phyloP scores from a whole-genome alignment of 2,888 invertebrate species.

The Dendrolimus houi region DNA sequence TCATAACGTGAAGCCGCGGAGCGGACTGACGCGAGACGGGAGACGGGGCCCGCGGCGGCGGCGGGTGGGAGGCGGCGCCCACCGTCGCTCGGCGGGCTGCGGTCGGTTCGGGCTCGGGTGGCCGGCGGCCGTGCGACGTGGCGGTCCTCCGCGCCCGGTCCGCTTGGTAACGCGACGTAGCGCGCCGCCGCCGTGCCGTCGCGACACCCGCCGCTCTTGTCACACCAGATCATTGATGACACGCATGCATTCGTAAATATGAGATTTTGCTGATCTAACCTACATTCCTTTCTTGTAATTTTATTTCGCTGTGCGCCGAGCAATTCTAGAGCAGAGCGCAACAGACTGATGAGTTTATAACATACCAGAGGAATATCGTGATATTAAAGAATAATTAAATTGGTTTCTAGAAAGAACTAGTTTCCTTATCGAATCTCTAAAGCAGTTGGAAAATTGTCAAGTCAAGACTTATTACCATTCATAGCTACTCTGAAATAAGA shows the following conservation, averaged over 20 bases:
- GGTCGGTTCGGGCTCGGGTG: conserved; percentile 33
- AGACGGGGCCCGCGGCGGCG: conserved; percentile 18
- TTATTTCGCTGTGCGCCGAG: no score
- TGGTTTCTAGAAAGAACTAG: no score
- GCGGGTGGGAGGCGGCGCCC: conserved; percentile 19
- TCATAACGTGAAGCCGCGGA: conserved; percentile 51
- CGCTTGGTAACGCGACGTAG: conserved; percentile 21
- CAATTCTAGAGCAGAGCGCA: no score
- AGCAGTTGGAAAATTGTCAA: background rate
- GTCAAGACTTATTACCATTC: background rate
- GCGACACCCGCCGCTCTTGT: conserved; percentile 19
- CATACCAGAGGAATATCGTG: no score
- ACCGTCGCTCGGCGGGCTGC: conserved; percentile 31
- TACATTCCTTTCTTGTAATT: no score
- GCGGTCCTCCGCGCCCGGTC: conserved; percentile 36
- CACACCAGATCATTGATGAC: conserved; percentile 11
- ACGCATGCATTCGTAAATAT: background rate
- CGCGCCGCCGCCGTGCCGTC: conserved; percentile 28
- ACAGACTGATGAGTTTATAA: no score
- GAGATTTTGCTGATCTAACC: no score
- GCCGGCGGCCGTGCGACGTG: conserved; percentile 26
- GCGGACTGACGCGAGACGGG: conserved; percentile 42
- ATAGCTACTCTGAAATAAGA: background rate
- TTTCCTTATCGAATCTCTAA: no score
- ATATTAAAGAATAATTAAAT: no score